Evolutionary conservation across 2,888 invertebrate genomes (phyloP), one percentile per base, ranked within the genome.

Genomic region (Drosophila incognita): DNA sequence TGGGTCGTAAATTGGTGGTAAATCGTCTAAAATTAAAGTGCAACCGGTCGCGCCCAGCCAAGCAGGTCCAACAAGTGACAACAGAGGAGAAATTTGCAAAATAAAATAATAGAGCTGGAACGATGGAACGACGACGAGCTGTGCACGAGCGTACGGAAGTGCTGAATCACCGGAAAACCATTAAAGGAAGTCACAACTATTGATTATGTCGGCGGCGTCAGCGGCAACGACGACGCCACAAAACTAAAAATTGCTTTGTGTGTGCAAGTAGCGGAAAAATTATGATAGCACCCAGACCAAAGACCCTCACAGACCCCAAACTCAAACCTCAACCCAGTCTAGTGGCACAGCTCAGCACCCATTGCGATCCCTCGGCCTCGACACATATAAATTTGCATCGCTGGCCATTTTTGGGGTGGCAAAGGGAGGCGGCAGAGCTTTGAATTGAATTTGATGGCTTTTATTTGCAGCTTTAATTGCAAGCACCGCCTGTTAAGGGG

Each of bases 181-280:
- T 90, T 89, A 90, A 89, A 87, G 89, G 85, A 90, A 89, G 90
- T 87, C 89, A 87, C 89, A 89, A 89, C 90, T 89, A 89, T 90
- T 89, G 89, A 89, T 89, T 90, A 89, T 89, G 89, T 79, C 79
- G 89, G 74, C 76, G 74, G 74, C 73, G 68, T 61, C 68, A 76
- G 21, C 59, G 68, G 15, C 60, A 46, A 24, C 58, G 57, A 51
- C 51, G 54, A 48, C 64, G 64, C 57, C 66, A 68, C 67, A 73
- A 85, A 46, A 76, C 86, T 86, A 82, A 86, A 86, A 87, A 72
- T 74, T 65, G 73, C 80, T 79, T 74, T 84, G 79, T 77, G 74
- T 87, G 84, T 83, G 84, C 87, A 87, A 81, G 70, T 70, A 76
- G 75, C 75, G 78, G 75, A 76, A 78, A 84, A 79, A 87, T 89